Conservation (phyloP, 2,113 vertebrate genomes). For the Apus apus region DNA sequence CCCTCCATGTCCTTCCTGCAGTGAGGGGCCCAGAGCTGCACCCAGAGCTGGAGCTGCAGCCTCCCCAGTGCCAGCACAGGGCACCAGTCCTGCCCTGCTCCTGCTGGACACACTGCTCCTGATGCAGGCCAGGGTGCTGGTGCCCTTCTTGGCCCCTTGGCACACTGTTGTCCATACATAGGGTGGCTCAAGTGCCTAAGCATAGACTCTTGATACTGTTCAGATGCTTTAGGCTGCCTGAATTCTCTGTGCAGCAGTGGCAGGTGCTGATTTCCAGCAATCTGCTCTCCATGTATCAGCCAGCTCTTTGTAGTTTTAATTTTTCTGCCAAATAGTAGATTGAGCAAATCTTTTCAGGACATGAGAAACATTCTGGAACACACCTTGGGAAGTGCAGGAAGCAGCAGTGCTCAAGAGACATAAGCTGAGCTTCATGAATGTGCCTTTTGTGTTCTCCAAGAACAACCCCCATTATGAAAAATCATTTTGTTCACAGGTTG, state of each 20-base stretch:
- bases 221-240: neutral
- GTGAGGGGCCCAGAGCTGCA: no score
- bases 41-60: no score
- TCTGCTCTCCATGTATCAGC: neutral
- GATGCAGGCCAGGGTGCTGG: no score
- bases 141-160: no score
- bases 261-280: neutral
- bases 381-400: neutral
- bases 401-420: neutral
- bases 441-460: neutral
- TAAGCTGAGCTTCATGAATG: neutral
- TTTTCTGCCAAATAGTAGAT: neutral
- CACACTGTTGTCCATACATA: neutral
- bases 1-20: no score
- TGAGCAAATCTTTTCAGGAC: neutral
- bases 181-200: neutral
- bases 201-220: neutral
- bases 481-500: accelerated
- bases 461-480: neutral
- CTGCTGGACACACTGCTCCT: no score
- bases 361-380: neutral
- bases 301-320: neutral
- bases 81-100: no score
- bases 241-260: neutral
- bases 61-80: no score